Percentiles rank a stretch among this genome's conserved stretches.
These are phyloP conservation scores for Sipunculus nudus DNA, from an alignment of 2,888 invertebrate species.

Conservation along the genomic window DNA sequence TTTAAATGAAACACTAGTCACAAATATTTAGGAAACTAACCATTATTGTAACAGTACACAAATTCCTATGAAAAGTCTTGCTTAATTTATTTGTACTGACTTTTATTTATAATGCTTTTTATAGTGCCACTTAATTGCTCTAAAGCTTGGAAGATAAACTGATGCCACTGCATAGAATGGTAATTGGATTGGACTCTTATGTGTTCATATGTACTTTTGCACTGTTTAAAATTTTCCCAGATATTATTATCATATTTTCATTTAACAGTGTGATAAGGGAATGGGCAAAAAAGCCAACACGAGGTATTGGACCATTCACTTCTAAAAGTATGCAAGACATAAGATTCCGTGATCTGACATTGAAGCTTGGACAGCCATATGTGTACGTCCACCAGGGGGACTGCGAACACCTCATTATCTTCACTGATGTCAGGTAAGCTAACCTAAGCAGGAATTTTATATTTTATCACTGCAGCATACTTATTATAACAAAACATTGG, in stretches of 20 bases:
- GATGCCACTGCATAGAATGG: too few relatives aligned
- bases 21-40: too few relatives aligned
- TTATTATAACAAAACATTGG: background rate
- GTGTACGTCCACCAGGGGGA: constrained; percentile 90
- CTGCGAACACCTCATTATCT: constrained; percentile 88
- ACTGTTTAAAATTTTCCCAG: background rate
- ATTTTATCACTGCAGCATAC: background rate
- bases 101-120: too few relatives aligned
- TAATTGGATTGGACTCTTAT: too few relatives aligned
- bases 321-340: constrained; percentile 52
- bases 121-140: too few relatives aligned
- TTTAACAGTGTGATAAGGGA: constrained; percentile 49
- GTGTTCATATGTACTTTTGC: too few relatives aligned
- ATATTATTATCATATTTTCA: background rate
- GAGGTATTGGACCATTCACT: constrained; percentile 37
- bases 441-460: background rate
- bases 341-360: constrained; percentile 54
- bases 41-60: too few relatives aligned
- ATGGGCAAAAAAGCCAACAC: constrained; percentile 44
- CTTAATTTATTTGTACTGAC: too few relatives aligned
- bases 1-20: too few relatives aligned
- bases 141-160: too few relatives aligned
- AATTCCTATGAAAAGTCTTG: too few relatives aligned
- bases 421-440: constrained; percentile 77
- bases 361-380: constrained; percentile 75